Evolutionary conservation across 2,888 invertebrate genomes (phyloP), one percentile per base, ranked within the genome.

Genomic region (Zaprionus bogoriensis): DNA sequence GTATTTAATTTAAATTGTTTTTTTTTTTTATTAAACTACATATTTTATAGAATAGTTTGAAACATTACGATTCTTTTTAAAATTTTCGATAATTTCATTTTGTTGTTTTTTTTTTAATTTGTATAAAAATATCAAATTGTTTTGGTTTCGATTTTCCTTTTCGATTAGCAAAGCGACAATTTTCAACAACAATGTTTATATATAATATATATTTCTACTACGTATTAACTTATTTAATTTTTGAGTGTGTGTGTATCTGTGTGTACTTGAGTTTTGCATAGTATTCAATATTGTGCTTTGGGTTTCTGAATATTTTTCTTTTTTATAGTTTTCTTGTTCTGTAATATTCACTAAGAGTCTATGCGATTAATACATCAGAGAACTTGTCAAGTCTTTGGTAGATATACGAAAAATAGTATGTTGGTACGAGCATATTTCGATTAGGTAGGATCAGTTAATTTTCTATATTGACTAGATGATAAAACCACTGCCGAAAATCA

Each of bases 41-140:
- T 66, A 46, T 60, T 65, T 72, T 80, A 62, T 74, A 83, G 64
- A 78, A 79, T 68, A 67, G 53, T 67, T 65, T 69, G 28, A 62
- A 66, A 57, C 42, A 65, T 72, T 64, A 57, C 60, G 48, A 48
- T 48, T 52, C 39, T 47, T 61, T 48, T 60, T 41, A 44, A 55
- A 25, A 62, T 54, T 62, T n/a, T 51, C 27, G 20, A 45, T 64
- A 60, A 60, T 67, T 41, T 60, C 17, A 20, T 46, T 30, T 17
- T 2, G 4, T n/a, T 44, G 4, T 27, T 44, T 12, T 42, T 19
- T 38, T 59, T 38, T 59, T 41, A 45, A 47, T 54, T 55, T 68
- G 65, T 82, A 87, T 87, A 87, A 87, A 84, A 87, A 82, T 82
- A 84, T 82, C 71, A 84, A 85, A 87, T 77, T 65, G 41, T 42